Evolutionary conservation across 1,140 invertebrate species (phyloP), one percentile per base, ranked within the genome.

Genomic region (Dufourea novaeangliae): DNA sequence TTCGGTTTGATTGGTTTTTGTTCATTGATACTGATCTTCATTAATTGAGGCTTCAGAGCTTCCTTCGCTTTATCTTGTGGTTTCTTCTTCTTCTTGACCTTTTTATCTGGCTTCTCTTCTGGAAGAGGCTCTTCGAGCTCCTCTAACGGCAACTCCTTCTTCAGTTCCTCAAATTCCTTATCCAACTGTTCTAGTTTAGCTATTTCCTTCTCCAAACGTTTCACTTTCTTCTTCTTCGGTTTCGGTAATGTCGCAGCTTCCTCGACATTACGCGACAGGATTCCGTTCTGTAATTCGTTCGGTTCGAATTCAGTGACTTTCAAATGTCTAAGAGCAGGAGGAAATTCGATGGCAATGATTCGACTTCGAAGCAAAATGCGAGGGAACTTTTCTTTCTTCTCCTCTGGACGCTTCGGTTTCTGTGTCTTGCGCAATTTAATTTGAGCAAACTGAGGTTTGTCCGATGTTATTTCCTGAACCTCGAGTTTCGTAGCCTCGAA

Each of bases 231-330:
- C 12, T 82, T 82, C 89, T 95, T 95, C 63, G 92, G 94, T 89
- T 94, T 95, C 5, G 93, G 79, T 14, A 95, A 80, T 88, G 94
- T 94, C 32, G 93, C 84, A 0, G 95, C 95, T 90, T 96, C 95
- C 87, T 94, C 93, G 0, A 94, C 91, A 90, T 95, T 96, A 89
- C 95, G 92, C 0, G 95, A 95, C 25, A 96, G 76, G 68, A 94
- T 93, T 27, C 95, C 95, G 87, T 93, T 93, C 89, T 95, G 92
- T 7, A 93, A 91, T 80, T 91, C 90, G 80, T 94, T 92, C 82
- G 94, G 93, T 82, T 93, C 92, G 4, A 95, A 70, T 64, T 87
- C 86, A 25, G 91, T 92, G 14, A 94, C 89, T 12, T 87, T 70
- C 2, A 93, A 92, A 72, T 90, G 91, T 50, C 92, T 84, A 71